A percentile compares a stretch with the other conserved stretches of the same genome.
These are phyloP conservation scores for Falco peregrinus DNA, from an alignment of 2,797 vertebrate species.

Conservation along the genomic window DNA sequence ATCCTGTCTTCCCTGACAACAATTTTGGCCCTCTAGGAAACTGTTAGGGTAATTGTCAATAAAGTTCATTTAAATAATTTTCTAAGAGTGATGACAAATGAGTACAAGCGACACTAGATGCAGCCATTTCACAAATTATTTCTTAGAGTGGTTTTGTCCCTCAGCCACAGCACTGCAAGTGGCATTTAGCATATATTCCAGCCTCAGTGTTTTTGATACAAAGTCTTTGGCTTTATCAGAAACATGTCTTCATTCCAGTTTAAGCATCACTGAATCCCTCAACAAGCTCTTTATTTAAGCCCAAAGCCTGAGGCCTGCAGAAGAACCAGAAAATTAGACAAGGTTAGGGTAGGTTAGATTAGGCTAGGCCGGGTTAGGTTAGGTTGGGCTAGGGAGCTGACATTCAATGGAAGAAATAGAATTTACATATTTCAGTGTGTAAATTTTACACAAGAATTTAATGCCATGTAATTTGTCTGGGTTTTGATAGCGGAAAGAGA, in stretches of 20 bases:
- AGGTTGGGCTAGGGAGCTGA: not conserved
- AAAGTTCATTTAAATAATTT: not conserved
- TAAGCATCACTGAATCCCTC: not conserved
- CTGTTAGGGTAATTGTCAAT: not conserved
- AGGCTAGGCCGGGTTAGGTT: not conserved
- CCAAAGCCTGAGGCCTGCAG: not conserved
- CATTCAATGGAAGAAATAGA: not conserved
- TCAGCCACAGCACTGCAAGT: not conserved
- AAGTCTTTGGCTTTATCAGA: not conserved
- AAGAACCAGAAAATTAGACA: not conserved
- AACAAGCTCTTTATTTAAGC: not conserved
- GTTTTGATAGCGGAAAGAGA: not conserved
- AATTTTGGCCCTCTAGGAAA: not conserved
- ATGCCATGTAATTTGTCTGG: not conserved
- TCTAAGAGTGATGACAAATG: not conserved
- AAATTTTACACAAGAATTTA: not conserved
- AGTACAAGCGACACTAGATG: not conserved
- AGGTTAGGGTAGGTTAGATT: not conserved
- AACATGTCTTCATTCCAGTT: not conserved
- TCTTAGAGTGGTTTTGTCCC: not conserved
- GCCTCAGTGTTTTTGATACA: not conserved
- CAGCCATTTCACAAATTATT: not conserved
- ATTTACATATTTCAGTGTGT: not conserved
- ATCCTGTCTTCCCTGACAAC: not conserved
- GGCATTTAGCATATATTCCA: not conserved